A percentile compares a stretch with the other conserved stretches of the same genome.
phyloP scores from a whole-genome alignment of 2,888 invertebrate genomes.

The Dendrolimus houi region DNA sequence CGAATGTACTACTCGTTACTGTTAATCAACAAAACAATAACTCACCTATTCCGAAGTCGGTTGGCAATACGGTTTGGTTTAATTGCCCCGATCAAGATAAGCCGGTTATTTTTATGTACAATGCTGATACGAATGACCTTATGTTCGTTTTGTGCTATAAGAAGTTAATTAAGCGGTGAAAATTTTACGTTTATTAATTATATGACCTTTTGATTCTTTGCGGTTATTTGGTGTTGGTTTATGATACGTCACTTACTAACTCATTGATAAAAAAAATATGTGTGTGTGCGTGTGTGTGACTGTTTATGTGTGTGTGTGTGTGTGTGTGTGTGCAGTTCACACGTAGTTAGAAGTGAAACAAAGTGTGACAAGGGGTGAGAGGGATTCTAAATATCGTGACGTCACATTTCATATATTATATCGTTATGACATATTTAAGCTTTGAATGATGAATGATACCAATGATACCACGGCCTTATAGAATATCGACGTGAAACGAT shows the following conservation, averaged over 20 bases:
- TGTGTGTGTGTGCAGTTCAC: too few species aligned
- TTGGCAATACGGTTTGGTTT: not conserved
- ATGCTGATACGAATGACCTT: not conserved
- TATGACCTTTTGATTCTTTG: not conserved
- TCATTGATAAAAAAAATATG: too few species aligned
- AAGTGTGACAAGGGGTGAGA: too few species aligned
- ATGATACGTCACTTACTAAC: too few species aligned
- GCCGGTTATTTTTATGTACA: not conserved
- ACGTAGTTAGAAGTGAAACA: too few species aligned
- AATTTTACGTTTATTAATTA: not conserved
- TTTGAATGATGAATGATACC: too few species aligned
- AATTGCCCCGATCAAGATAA: not conserved
- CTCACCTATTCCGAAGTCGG: conserved; percentile 1
- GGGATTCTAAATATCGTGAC: too few species aligned
- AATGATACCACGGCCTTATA: too few species aligned
- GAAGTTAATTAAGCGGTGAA: not conserved
- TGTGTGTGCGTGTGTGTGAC: too few species aligned
- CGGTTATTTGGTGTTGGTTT: not conserved
- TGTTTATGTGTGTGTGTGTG: too few species aligned
- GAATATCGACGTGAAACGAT: too few species aligned
- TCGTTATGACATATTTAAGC: not conserved
- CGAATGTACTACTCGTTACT: conserved; percentile 30
- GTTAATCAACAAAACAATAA: conserved; percentile 37
- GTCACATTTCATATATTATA: too few species aligned
- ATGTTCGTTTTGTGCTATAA: not conserved